Conservation (phyloP, 2,113 vertebrate genomes). For the Lagenorhynchus albirostris region DNA sequence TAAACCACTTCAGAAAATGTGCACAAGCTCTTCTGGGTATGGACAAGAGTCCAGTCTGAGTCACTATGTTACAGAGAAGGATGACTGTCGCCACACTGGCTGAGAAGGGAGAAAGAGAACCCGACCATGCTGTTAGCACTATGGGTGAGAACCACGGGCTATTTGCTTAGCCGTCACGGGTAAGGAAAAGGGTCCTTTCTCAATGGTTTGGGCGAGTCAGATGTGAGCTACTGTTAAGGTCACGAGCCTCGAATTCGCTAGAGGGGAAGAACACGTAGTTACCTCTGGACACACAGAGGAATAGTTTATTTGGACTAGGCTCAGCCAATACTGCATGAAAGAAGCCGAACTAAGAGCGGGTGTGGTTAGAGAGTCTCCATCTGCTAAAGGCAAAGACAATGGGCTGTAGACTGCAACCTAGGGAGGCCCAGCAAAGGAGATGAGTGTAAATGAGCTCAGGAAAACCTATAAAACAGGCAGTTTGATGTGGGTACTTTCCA, state of each 20-base stretch:
- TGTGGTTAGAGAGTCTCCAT: background rate
- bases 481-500: background rate
- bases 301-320: background rate
- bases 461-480: background rate
- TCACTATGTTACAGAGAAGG: background rate
- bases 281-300: background rate
- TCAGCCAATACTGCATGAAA: background rate
- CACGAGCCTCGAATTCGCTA: background rate
- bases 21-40: background rate
- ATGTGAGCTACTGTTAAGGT: background rate
- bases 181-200: background rate
- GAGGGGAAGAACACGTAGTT: background rate
- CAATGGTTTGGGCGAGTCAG: background rate
- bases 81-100: background rate
- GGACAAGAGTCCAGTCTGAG: background rate
- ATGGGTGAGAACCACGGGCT: background rate
- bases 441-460: background rate
- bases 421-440: background rate
- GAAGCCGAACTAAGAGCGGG: background rate
- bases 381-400: background rate
- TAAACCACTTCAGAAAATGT: conserved; percentile 33
- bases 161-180: background rate
- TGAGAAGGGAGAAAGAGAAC: background rate
- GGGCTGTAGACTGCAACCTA: background rate
- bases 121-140: fast-evolving